Base-by-base conservation (phyloP, 2,113 vertebrate genomes). In the Chaetodon auriga region DNA sequence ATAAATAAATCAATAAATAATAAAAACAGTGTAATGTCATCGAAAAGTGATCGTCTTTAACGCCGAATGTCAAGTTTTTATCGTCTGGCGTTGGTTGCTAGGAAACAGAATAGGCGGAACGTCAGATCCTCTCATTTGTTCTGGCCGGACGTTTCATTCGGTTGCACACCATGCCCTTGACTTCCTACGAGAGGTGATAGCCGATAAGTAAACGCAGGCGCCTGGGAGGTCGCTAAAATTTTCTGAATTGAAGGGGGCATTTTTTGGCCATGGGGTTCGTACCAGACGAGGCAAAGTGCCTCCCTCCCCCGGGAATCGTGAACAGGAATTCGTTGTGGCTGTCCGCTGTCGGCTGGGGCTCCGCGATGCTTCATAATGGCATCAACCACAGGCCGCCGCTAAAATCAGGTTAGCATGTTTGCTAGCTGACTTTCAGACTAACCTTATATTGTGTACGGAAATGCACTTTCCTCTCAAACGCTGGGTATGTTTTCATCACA, bases 271-370 rank as follows among this genome's bases (percentile, higher is more conserved):
- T 97, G 96, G 86, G 15, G 43, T 23, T 95, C 15, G 4, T 96
- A 2, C 96, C 96, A 11, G 95, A 96, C 16, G 95, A 96, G 77
- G 88, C 77, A 0, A 96, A 94, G 51, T 18, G 2, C 51, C 93
- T 97, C 46, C 95, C 95, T 83, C 96, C 97, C 0, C 97, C 96
- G 0, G 91, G 91, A 0, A 45, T 97, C 10, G 0, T 94, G 0
- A 97, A 96, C 94, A 87, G 74, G 51, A 92, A 78, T 72, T 96
- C 97, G 0, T 1, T 86, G 11, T 95, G 94, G 93, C n/a, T 96
- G 45, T 94, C 85, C 0, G 1, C 91, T 0, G 0, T 71, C 0
- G 96, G 96, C 23, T 97, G 96, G 95, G 0, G 36, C 25, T 0
- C 93, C 0, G 94, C 96, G 0, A 30, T 97, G 83, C 0, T 96